These are phyloP conservation scores for Ammodramus savannarum DNA, from an alignment of 2,113 vertebrate species.

Conservation along the genomic window DNA sequence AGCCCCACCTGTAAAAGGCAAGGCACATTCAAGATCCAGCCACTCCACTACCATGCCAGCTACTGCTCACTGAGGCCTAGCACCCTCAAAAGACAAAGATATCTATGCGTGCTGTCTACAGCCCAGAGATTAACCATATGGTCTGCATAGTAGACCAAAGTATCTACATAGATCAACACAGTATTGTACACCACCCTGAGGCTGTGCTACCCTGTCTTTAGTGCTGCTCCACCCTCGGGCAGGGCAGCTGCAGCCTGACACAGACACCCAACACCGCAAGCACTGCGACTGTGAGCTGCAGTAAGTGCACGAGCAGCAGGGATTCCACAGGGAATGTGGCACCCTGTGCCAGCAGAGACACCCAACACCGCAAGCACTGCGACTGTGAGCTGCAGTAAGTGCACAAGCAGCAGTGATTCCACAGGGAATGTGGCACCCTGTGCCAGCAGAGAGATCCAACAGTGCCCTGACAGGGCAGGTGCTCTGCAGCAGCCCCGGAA, in stretches of 20 bases:
- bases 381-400: accelerated
- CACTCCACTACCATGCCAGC: not conserved
- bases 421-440: not conserved
- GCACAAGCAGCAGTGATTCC: accelerated
- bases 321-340: not conserved
- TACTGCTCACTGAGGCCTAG: not conserved
- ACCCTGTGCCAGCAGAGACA: not conserved
- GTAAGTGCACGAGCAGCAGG: accelerated
- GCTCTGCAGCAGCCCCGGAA: not conserved
- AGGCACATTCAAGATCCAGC: not conserved
- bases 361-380: not conserved
- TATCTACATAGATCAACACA: not conserved
- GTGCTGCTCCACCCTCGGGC: not conserved
- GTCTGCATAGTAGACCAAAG: not conserved
- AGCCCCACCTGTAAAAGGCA: not conserved
- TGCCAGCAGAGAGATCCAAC: not conserved
- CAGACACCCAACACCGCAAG: accelerated
- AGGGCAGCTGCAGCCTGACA: not conserved
- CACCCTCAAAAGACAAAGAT: not conserved
- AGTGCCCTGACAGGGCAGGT: not conserved
- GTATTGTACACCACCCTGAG: no score
- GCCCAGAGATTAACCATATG: not conserved
- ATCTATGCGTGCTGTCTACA: not conserved
- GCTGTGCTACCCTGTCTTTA: not conserved
- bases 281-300: accelerated